Conservation (phyloP, 2,888 invertebrate species). For the Pocota personata region DNA sequence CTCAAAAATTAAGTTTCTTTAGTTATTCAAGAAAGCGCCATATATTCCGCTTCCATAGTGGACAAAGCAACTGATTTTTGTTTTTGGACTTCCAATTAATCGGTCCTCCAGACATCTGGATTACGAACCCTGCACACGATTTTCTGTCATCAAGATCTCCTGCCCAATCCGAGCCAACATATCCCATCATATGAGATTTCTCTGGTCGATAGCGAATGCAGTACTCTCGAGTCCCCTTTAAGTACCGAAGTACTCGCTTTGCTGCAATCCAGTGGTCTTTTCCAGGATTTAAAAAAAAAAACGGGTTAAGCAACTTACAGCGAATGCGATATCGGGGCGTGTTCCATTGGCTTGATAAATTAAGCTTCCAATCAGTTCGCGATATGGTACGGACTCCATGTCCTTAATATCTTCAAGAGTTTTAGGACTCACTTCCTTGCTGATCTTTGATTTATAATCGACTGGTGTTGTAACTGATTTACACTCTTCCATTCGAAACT, state of each 20-base stretch:
- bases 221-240: constrained; percentile 8
- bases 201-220: too few species aligned
- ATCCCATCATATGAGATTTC: too few species aligned
- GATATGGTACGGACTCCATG: constrained; percentile 19
- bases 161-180: too few species aligned
- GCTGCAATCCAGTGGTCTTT: constrained; percentile 31
- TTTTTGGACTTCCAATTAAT: too few species aligned
- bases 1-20: too few species aligned
- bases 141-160: too few species aligned
- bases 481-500: constrained; percentile 11
- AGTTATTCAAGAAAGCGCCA: too few species aligned
- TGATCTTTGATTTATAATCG: constrained; percentile 5
- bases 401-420: constrained; percentile 10
- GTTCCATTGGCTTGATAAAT: constrained; percentile 36
- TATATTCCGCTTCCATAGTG: too few species aligned
- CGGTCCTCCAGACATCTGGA: too few species aligned
- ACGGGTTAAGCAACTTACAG: constrained; percentile 19
- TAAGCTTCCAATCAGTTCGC: constrained; percentile 18
- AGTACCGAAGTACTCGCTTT: constrained; percentile 22
- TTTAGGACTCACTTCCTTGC: not conserved
- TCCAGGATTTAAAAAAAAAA: constrained; percentile 21
- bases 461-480: constrained; percentile 9
- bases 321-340: constrained; percentile 25
- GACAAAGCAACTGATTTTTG: too few species aligned
- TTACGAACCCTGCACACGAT: too few species aligned